Percentiles rank a stretch among this genome's conserved stretches.
Conservation (phyloP, 2,797 vertebrate species). For the Scyliorhinus canicula region DNA sequence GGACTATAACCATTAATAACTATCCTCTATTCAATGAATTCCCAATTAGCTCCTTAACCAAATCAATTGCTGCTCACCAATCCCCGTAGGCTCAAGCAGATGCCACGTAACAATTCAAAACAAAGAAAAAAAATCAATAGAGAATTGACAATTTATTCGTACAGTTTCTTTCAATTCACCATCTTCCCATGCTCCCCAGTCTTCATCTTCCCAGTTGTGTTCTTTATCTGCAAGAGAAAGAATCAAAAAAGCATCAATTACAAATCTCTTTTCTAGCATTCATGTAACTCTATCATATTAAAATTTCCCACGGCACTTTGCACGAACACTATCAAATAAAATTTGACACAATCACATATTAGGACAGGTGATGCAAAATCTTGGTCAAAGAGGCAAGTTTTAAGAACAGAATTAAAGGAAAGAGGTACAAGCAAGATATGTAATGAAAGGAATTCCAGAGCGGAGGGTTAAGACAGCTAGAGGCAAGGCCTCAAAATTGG, state of each 20-base stretch:
- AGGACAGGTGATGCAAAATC: no score
- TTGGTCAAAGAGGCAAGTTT: no score
- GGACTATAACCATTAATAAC: not conserved
- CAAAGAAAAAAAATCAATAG: slow-evolving; percentile 21
- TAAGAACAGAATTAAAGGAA: no score
- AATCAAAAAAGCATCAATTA: slow-evolving; percentile 39
- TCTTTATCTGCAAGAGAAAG: slow-evolving; percentile 64
- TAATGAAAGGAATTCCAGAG: no score
- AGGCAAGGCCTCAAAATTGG: no score
- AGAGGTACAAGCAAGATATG: no score
- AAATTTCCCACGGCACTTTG: no score
- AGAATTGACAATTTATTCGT: slow-evolving; percentile 45
- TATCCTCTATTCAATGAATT: not conserved
- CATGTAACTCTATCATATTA: no score
- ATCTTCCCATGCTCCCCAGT: slow-evolving; percentile 87
- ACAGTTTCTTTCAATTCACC: slow-evolving; percentile 61
- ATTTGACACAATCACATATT: no score
- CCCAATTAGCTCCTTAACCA: not conserved
- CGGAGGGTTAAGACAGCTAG: no score
- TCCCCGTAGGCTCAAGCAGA: not conserved
- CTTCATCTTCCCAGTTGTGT: slow-evolving; percentile 79
- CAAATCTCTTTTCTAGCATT: no score
- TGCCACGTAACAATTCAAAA: not conserved
- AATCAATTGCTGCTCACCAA: not conserved
- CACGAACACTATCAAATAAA: no score